Evolutionary conservation across 2,113 vertebrate species (phyloP), one percentile per base, ranked within the genome.

Genomic region (Mirza zaza): DNA sequence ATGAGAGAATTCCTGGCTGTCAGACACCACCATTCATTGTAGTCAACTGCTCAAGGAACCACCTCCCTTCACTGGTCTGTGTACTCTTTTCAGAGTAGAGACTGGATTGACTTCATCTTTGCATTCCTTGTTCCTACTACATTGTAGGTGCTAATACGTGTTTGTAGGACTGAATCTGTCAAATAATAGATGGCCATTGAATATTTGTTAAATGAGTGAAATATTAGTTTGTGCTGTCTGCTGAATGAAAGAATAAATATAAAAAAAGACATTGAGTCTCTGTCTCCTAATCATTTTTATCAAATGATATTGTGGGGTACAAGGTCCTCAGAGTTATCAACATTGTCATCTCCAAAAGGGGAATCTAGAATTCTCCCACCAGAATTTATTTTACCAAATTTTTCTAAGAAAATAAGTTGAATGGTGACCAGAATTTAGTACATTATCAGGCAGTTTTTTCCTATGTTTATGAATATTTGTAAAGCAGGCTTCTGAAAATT

Each of bases 341-440:
- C 32, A 91, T 11, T 65, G 63, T 67, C 50, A 93, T 12, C 65
- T 67, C 77, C 63, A 81, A 70, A 29, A 76, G 48, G 42, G 27
- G 23, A 93, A 87, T 8, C 20, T 59, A 68, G 55, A 87, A 34
- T 87, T 83, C 10, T 77, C 36, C 81, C 25, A n/a, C 25, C 84
- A 34, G 82, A 91, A 80, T 88, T 85, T 42, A 95, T 91, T 80
- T 55, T 32, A 32, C 36, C 65, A 85, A 45, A 80, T 75, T 88
- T 95, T 32, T 96, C 48, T 91, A 91, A 42, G 86, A 42, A 96
- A 95, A 87, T 59, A 93, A 80, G 34, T 71, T 57, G 77, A 81
- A 27, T 23, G 65, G 55, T 81, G 52, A 81, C 32, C 50, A 68
- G 65, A 95, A 63, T 91, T 97, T 85, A 55, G 81, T 75, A 63